These are phyloP conservation scores for Elgaria multicarinata DNA, from an alignment of 2,113 vertebrate species.

Conservation along the genomic window DNA sequence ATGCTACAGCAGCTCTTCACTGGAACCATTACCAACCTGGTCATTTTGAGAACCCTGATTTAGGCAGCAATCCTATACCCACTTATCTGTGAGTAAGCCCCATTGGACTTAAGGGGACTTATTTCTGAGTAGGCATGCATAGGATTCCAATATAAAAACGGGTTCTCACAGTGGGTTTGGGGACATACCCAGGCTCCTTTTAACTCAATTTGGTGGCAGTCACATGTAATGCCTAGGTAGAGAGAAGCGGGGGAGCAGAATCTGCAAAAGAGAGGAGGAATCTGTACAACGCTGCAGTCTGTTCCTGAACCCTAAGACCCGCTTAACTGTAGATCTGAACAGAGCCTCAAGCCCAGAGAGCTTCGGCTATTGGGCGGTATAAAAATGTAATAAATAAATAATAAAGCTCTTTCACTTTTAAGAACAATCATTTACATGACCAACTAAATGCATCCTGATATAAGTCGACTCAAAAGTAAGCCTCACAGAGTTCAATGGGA, in stretches of 20 bases:
- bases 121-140: too few relatives aligned
- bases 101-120: too few relatives aligned
- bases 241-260: too few relatives aligned
- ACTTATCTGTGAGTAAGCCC: too few relatives aligned
- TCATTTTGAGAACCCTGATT: neutral
- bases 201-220: neutral
- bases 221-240: neutral
- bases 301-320: neutral
- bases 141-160: neutral
- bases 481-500: neutral
- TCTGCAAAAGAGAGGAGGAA: neutral
- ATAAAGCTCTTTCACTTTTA: neutral
- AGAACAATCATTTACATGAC: neutral
- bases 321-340: neutral
- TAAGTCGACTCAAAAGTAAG: neutral
- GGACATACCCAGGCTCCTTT: too few relatives aligned
- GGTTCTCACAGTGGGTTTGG: neutral
- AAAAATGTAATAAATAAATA: too few relatives aligned
- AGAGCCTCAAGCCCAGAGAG: too few relatives aligned
- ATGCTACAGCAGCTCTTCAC: neutral
- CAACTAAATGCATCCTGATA: neutral
- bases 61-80: neutral
- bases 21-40: too few relatives aligned
- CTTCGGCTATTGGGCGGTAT: too few relatives aligned
- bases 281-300: neutral